Evolutionary conservation across 2,113 vertebrate species (phyloP).

Genomic region (Anhinga anhinga): DNA sequence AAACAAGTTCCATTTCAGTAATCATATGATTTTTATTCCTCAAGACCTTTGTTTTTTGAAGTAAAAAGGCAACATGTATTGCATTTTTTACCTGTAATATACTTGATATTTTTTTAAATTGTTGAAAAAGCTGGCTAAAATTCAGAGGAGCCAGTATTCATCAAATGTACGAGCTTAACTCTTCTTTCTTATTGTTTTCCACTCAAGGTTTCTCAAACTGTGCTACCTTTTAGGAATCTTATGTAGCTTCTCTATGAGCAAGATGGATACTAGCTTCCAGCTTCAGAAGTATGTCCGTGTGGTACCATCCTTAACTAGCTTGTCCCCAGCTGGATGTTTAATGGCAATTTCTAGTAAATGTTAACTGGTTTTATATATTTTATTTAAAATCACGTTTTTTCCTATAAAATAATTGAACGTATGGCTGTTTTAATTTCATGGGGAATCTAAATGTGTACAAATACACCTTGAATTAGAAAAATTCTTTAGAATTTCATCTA

Average conservation of each 20-base stretch:
- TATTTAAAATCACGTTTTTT: neutral
- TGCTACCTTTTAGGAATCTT: neutral
- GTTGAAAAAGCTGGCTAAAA: neutral
- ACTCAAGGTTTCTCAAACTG: neutral
- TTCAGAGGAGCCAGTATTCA: neutral
- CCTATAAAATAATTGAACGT: neutral
- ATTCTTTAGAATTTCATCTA: neutral
- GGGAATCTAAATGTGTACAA: neutral
- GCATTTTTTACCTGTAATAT: neutral
- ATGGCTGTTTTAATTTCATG: neutral
- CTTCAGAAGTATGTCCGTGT: neutral
- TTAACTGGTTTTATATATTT: neutral
- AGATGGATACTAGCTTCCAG: neutral
- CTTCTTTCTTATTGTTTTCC: neutral
- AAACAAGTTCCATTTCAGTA: neutral
- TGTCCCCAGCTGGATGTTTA: neutral
- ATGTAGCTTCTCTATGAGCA: neutral
- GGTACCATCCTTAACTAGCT: neutral
- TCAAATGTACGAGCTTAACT: neutral
- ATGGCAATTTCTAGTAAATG: neutral
- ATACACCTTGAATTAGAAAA: neutral
- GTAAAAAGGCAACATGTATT: rapidly evolving
- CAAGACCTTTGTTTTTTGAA: neutral
- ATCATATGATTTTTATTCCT: neutral
- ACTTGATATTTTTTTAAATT: neutral